Percentiles rank a stretch among this genome's conserved stretches.
These are phyloP conservation scores for Tragelaphus oryx DNA, from an alignment of 2,797 vertebrate genomes.

Conservation along the genomic window DNA sequence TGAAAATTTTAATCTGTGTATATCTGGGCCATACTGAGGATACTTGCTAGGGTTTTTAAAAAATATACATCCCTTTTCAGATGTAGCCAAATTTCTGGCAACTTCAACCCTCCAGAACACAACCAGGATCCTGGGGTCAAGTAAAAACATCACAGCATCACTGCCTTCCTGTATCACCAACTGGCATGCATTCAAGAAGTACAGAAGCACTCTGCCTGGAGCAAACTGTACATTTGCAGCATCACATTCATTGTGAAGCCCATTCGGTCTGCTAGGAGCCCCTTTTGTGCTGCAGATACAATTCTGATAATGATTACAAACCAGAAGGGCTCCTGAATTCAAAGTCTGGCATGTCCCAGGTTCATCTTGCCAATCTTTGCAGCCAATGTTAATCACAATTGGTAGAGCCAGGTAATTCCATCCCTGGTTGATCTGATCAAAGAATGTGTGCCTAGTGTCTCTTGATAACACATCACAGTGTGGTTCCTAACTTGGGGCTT, in stretches of 20 bases:
- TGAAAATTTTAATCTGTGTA: background rate
- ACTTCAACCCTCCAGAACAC: background rate
- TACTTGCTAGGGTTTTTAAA: background rate
- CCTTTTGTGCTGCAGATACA: background rate
- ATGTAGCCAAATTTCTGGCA: background rate
- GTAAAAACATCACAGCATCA: background rate
- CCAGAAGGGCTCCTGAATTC: constrained; percentile 18
- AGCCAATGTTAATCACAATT: constrained; percentile 20
- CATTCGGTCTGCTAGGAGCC: background rate
- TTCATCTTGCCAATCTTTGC: background rate
- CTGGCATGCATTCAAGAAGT: background rate
- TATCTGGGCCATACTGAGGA: background rate
- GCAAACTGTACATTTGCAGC: background rate
- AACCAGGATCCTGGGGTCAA: background rate
- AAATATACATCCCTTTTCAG: background rate
- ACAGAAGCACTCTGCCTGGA: background rate
- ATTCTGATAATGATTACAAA: constrained; percentile 41
- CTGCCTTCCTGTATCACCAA: background rate
- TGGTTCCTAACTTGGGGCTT: background rate
- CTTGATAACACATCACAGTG: constrained; percentile 23
- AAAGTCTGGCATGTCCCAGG: constrained; percentile 15
- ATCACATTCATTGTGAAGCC: background rate
- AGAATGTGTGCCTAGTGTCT: background rate
- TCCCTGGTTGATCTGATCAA: constrained; percentile 38
- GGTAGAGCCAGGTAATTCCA: background rate